Percentiles rank a stretch among this genome's conserved stretches.
phyloP scores from a whole-genome alignment of 2,888 invertebrate species.

The Acanthococcus lagerstroemiae region DNA sequence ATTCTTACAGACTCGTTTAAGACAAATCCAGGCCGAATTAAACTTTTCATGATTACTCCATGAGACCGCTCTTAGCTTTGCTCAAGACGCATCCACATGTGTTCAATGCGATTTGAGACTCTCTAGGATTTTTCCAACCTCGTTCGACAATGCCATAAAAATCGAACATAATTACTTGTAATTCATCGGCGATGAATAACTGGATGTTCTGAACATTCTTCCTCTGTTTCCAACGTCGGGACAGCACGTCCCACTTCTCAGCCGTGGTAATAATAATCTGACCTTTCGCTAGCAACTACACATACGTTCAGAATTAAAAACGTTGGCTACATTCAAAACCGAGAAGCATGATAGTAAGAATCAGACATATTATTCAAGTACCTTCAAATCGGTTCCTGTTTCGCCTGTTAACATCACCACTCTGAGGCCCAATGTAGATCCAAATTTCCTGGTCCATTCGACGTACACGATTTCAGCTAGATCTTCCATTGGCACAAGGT shows the following conservation, averaged over 20 bases:
- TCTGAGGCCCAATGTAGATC: constrained; percentile 65
- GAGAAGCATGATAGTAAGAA: no score
- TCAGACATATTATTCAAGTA: no score
- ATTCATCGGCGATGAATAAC: constrained; percentile 90
- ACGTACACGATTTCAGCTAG: constrained; percentile 79
- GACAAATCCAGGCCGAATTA: no score
- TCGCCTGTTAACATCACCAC: constrained; percentile 92
- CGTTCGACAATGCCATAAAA: no score
- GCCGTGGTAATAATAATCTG: constrained; percentile 95
- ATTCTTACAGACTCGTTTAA: no score
- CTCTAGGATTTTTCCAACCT: no score
- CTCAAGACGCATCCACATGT: no score
- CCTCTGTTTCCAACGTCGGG: constrained; percentile 95
- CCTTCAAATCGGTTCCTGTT: constrained; percentile 92
- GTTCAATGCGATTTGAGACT: no score
- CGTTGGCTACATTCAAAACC: neutral
- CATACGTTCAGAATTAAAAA: constrained; percentile 30
- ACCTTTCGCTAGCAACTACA: constrained; percentile 70
- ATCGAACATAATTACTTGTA: no score
- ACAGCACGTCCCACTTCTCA: constrained; percentile 97
- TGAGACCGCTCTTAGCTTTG: neutral
- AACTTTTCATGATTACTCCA: neutral
- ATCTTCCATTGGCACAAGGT: constrained; percentile 84
- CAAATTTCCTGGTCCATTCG: constrained; percentile 87
- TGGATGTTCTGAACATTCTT: constrained; percentile 97